Evolutionary conservation across 2,113 vertebrate species (phyloP), one percentile per base, ranked within the genome.

Genomic region (Indri indri): DNA sequence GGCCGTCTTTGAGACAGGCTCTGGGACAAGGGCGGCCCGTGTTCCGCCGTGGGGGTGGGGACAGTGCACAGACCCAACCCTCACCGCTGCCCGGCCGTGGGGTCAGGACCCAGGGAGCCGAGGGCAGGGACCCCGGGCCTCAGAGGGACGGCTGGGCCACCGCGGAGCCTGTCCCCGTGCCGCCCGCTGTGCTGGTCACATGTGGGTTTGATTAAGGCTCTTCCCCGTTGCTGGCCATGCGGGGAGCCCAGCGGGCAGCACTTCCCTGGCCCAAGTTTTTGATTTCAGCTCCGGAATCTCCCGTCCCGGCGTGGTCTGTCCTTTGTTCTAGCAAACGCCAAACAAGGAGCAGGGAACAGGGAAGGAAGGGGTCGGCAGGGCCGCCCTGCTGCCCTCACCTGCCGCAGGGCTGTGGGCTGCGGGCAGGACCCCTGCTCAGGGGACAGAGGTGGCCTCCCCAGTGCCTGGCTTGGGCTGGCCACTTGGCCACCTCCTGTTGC

Each of bases 271-370:
- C 96, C 52, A 97, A 98, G 98, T 98, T 98, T 98, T 98, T 95
- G 97, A 95, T 98, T 98, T 96, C 91, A 85, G 96, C 96, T 97
- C 90, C 54, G 0, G 88, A 96, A 81, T 97, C 95, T 93, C 20
- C 6, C 7, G 65, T 97, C 95, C 97, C 73, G 54, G 97, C 85
- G 7, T 94, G 94, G 95, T 45, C 96, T 93, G 96, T 96, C 98
- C 98, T 99, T 99, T 99, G 98, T 98, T 98, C 98, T 98, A 90
- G 95, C 65, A 92, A 97, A 97, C 20, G 32, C 94, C 98, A 86
- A 88, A 97, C 68, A 13, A n/a, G 50, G 93, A 81, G 90, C 90
- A 63, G 40, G 73, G 30, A 40, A 47, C 4, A 17, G 47, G 61
- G 84, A 86, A 3, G 5, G 77, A 77, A 57, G 7, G 57, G 96